Evolutionary conservation across 2,797 vertebrate genomes (phyloP), one percentile per base, ranked within the genome.

Genomic region (Yasuhikotakia modesta): DNA sequence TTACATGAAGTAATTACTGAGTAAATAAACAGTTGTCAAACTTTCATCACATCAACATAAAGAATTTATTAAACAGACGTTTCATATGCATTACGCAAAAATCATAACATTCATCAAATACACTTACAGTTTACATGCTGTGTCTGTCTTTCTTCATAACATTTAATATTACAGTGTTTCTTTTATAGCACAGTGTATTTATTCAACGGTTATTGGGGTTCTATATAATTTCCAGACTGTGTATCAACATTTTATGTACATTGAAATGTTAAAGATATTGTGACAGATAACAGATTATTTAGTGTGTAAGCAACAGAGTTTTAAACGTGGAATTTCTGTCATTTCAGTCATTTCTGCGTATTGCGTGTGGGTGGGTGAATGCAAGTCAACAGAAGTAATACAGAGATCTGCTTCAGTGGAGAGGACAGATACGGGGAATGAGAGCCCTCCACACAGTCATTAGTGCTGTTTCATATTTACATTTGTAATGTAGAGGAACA

Each of bases 391-490:
- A 64, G 53, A 66, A 71, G 66, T 81, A 79, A 79, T 68, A 73
- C 85, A 80, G 84, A 86, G 87, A 85, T 81, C 72, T 75, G 24
- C 80, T 74, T n/a, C 82, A 86, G 85, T 63, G 39, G 14, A 81
- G 72, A 65, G 73, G 32, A 55, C 61, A 53, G 45, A 78, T 22
- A 87, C 84, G 84, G 67, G 39, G 64, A 69, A 61, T 73, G 66
- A 87, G 68, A 72, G 76, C 74, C 73, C 83, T 84, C 81, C 85
- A 85, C 87, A 81, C 76, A 43, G 21, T 86, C 71, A 70, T 82
- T 85, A 79, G 82, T 79, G 76, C 82, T 61, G 72, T 85, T 82
- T 73, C 53, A 83, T 85, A 84, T 89, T 84, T 87, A 83, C 82
- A 83, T 81, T 83, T 81, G 24, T 67, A 61, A 82, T 85, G 73